Percentiles rank a stretch among this genome's conserved stretches.
Conservation (phyloP, 2,888 invertebrate genomes). For the Cotesia congregata region DNA sequence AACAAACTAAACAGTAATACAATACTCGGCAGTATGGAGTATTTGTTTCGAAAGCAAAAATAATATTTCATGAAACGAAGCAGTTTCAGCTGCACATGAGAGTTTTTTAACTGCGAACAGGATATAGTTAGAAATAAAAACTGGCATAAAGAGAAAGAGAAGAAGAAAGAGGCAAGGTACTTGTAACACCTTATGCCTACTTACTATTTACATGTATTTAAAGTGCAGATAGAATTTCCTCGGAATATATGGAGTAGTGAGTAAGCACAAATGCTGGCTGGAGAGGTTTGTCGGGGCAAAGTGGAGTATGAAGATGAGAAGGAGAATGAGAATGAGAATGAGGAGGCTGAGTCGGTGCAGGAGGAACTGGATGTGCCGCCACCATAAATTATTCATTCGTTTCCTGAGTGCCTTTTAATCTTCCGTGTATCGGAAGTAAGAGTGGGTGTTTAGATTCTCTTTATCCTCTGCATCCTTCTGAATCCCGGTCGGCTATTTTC, state of each 20-base stretch:
- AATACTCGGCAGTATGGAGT: too few relatives aligned
- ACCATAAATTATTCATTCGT: constrained; percentile 36
- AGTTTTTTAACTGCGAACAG: too few relatives aligned
- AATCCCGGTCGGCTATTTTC: constrained; percentile 25
- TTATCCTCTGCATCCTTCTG: constrained; percentile 29
- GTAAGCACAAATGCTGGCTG: constrained; percentile 15
- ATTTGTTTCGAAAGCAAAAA: too few relatives aligned
- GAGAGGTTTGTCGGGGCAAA: not conserved
- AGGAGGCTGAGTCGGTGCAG: constrained; percentile 9
- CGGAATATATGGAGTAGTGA: constrained; percentile 21
- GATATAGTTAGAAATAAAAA: not conserved
- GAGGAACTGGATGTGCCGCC: constrained; percentile 34
- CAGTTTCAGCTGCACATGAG: too few relatives aligned
- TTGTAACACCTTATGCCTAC: not conserved
- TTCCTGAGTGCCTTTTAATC: constrained; percentile 33
- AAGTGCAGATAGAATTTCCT: constrained; percentile 17
- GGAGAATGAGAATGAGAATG: not conserved
- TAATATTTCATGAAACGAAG: too few relatives aligned
- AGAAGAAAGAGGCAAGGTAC: not conserved
- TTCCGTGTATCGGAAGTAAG: constrained; percentile 34
- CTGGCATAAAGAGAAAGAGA: not conserved
- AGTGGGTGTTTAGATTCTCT: constrained; percentile 36
- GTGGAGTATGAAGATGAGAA: not conserved
- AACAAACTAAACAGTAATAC: too few relatives aligned
- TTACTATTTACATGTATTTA: constrained; percentile 20